phyloP scores from a whole-genome alignment of 2,888 invertebrate genomes.

The Dolichopus griseipennis region DNA sequence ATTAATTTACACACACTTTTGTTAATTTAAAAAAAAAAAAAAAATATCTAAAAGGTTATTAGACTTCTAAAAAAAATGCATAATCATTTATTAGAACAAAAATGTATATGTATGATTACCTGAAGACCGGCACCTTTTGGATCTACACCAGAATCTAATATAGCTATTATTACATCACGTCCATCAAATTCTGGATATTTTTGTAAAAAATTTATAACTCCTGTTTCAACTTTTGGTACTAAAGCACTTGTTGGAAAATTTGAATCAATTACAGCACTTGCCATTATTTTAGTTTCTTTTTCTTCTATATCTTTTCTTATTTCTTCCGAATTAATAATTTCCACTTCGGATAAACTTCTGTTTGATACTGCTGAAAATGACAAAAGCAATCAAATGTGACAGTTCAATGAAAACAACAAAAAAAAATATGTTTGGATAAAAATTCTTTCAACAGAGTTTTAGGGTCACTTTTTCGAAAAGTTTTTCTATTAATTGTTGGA shows the following conservation, averaged over 20 bases:
- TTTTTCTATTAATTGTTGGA: too few relatives aligned
- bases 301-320: neutral
- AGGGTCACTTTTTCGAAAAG: too few relatives aligned
- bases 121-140: slow-evolving; percentile 90
- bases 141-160: slow-evolving; percentile 97
- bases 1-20: too few relatives aligned
- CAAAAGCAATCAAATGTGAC: neutral
- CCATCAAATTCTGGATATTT: slow-evolving; percentile 91
- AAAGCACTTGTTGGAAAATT: slow-evolving; percentile 77
- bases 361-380: slow-evolving; percentile 7
- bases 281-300: slow-evolving; percentile 27
- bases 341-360: neutral
- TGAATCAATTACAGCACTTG: slow-evolving; percentile 43
- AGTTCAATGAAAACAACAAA: too few relatives aligned
- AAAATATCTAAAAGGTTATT: slow-evolving; percentile 15
- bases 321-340: neutral
- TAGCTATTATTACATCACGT: slow-evolving; percentile 81
- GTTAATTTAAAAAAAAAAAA: slow-evolving; percentile 8
- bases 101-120: slow-evolving; percentile 52
- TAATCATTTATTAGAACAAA: slow-evolving; percentile 26
- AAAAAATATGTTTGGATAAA: too few relatives aligned
- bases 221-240: slow-evolving; percentile 91
- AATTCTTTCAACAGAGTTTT: too few relatives aligned
- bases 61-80: neutral
- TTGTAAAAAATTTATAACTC: slow-evolving; percentile 72